Base-by-base conservation (phyloP, 2,797 vertebrate genomes). In the Eulemur coronatus region DNA sequence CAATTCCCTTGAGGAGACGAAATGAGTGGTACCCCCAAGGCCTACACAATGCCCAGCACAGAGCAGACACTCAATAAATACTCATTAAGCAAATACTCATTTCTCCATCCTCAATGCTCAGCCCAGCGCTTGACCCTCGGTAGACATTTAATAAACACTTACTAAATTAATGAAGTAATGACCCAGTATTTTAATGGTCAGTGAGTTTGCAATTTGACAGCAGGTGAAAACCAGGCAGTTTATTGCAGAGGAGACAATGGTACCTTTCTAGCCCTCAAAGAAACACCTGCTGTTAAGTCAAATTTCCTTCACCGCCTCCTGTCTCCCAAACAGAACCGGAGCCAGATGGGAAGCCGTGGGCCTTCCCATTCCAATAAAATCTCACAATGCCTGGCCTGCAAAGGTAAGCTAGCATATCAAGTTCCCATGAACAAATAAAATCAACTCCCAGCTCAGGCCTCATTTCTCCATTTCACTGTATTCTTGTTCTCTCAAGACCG, bases 261-360 rank as follows among this genome's bases (percentile, higher is more conserved):
- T 28, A 97, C 73, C 86, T 97, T 97, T 98, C 97, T 95, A 97
- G 85, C 86, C 82, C 6, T 85, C 93, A 69, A 96, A 84, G 61
- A 22, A 98, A 91, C 97, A 98, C 97, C 98, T 98, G 98, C 95
- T 92, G 59, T 84, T 97, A 97, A 96, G 97, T 98, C 98, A 95
- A 85, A 96, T 98, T 98, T 98, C 97, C 84, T 97, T 80, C 90
- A n/a, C 94, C 84, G 52, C 97, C 92, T 94, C 92, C 92, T 89
- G 48, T 67, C 65, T 78, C 94, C 82, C 35, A 63, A 63, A 88
- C 61, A 87, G 97, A 78, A 78, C 81, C 89, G 65, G 89, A 98
- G 98, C 97, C 97, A 98, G 97, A 98, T 98, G 96, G 95, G 96
- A 97, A 96, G 91, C 97, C 96, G 95, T 86, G 87, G 81, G 78